Conservation (phyloP, 2,888 invertebrate genomes). For the Melinopterus prodromus region DNA sequence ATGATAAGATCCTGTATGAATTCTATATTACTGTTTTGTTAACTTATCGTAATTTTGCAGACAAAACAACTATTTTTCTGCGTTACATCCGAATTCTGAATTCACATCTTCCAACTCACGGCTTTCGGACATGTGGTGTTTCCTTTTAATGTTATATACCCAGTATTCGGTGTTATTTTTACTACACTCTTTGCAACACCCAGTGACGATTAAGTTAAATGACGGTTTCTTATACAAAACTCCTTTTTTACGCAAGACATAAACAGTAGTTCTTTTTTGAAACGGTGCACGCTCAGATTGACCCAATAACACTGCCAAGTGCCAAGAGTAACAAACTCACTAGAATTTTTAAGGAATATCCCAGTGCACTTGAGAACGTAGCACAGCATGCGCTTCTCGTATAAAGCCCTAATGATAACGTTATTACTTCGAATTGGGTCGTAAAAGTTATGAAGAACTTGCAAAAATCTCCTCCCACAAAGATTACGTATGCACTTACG, state of each 20-base stretch:
- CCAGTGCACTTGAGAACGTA: not conserved
- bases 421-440: not conserved
- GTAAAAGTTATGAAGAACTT: not conserved
- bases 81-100: no score
- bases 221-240: not conserved
- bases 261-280: slow-evolving; percentile 4
- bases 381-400: not conserved
- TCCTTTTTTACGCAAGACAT: not conserved
- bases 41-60: no score
- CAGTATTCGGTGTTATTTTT: not conserved
- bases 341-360: not conserved
- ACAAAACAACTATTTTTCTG: no score
- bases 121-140: no score
- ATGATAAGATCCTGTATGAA: no score
- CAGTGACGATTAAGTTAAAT: not conserved
- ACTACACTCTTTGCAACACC: not conserved
- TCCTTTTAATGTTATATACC: not conserved
- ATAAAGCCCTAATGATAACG: not conserved
- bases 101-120: no score
- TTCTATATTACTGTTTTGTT: no score
- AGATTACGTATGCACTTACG: not conserved
- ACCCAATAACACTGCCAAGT: not conserved
- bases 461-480: not conserved
- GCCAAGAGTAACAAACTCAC: not conserved
- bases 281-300: not conserved